These are phyloP conservation scores for Heliconius hortense DNA, from an alignment of 2,888 invertebrate genomes.

Conservation along the genomic window DNA sequence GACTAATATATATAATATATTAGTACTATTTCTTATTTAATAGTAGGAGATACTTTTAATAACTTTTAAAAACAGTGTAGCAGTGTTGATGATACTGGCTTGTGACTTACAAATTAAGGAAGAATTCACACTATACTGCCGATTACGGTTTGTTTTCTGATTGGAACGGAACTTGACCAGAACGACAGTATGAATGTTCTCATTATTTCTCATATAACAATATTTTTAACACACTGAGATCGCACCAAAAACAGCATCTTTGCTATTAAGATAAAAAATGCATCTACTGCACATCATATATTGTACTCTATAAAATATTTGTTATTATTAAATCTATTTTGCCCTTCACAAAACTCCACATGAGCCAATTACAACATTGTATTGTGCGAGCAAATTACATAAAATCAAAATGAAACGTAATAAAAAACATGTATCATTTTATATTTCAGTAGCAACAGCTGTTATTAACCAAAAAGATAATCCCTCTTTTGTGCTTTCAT, in stretches of 20 bases:
- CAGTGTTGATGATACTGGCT: background rate
- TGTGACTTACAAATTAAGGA: too few relatives aligned
- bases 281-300: background rate
- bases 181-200: too few relatives aligned
- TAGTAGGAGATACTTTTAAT: background rate
- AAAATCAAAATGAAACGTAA: slow-evolving; percentile 29
- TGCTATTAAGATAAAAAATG: background rate
- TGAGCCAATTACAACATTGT: slow-evolving; percentile 21
- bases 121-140: too few relatives aligned
- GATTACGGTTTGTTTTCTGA: too few relatives aligned
- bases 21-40: background rate
- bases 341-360: slow-evolving; percentile 10
- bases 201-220: too few relatives aligned
- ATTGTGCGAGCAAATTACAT: slow-evolving; percentile 19
- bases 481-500: slow-evolving; percentile 75
- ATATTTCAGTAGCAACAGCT: slow-evolving; percentile 66
- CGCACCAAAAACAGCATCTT: background rate
- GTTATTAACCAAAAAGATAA: slow-evolving; percentile 71
- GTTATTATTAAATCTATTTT: slow-evolving; percentile 9
- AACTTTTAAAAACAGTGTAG: background rate
- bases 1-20: background rate
- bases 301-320: background rate
- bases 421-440: slow-evolving; percentile 33
- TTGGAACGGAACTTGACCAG: too few relatives aligned
- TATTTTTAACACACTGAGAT: too few relatives aligned